Conservation (phyloP, 2,113 vertebrate species). For the Mola mola region DNA sequence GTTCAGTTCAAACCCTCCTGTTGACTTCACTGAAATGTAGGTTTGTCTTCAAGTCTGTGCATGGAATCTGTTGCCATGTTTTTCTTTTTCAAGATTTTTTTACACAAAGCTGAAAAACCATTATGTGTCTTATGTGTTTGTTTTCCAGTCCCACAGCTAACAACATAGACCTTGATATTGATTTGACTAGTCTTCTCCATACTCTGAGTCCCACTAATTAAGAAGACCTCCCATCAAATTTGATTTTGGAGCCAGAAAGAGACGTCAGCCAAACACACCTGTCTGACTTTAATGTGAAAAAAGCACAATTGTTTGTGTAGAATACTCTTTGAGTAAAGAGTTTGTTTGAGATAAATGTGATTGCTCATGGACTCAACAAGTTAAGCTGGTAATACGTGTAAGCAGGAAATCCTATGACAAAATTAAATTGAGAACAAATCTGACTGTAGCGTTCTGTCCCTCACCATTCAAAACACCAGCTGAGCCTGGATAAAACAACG, state of each 20-base stretch:
- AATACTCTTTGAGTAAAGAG: not conserved
- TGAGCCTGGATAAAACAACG: too few relatives aligned
- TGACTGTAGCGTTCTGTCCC: not conserved
- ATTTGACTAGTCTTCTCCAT: conserved; percentile 16
- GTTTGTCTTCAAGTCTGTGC: conserved; percentile 16
- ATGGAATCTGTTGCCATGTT: not conserved
- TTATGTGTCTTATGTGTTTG: not conserved
- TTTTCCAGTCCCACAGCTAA: conserved; percentile 11
- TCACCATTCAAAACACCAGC: conserved; percentile 3
- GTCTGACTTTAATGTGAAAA: too few relatives aligned
- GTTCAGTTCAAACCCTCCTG: not conserved
- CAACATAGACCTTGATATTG: conserved; percentile 37
- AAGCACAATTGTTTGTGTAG: not conserved
- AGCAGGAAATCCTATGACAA: conserved; percentile 8
- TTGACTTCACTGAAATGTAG: conserved; percentile 26
- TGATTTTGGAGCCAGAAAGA: not conserved
- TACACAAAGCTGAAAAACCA: not conserved
- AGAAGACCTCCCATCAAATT: not conserved
- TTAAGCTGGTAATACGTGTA: conserved; percentile 2
- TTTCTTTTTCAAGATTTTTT: not conserved
- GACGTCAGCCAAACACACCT: not conserved
- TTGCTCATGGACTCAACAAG: conserved; percentile 4
- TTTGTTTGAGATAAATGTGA: not conserved
- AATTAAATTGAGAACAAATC: conserved; percentile 12
- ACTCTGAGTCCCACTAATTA: not conserved